Base-by-base conservation (phyloP, 1,140 invertebrate species). In the Hyles euphorbiae region DNA sequence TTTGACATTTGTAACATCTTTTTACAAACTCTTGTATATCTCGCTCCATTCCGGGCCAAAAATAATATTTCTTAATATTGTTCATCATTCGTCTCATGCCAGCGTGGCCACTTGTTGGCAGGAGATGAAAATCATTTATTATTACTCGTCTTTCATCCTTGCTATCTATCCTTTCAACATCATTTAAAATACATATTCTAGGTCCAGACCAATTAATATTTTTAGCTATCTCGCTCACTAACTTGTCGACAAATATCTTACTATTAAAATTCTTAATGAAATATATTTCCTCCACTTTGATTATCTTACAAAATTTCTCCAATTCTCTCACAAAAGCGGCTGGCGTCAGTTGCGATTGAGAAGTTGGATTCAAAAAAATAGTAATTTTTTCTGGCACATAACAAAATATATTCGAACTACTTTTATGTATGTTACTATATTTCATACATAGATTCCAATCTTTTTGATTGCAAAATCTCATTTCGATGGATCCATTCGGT, bases 311-410 rank as follows among this genome's bases (percentile, higher is more conserved):
- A 67, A 63, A 33, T 49, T 34, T 46, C 10, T 36, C 45, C 65
- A 48, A 22, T n/a, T 63, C 65, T 56, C 63, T 65, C 65, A 61
- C 63, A 61, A 70, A 64, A 49, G 44, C 67, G 46, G 36, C 63
- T 63, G 47, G 63, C 54, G 63, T 55, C 49, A 58, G 49, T 44
- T 61, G 56, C 55, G 58, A 64, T 68, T 53, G 63, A 60, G 57
- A 56, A 59, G 32, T n/a, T 61, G 56, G 61, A 58, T 57, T 60
- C 45, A 65, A 56, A 56, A 48, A 67, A 33, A 70, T 56, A 51
- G 47, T 64, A n/a, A 43, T 53, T 10, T 60, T 63, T 53, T 40
- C 57, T 44, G 51, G 11, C 4, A 45, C 11, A 32, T 56, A 65
- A 44, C 43, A 11, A 60, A 56, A 67, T 10, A 12, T 52, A 22